Percentiles rank a stretch among this genome's conserved stretches.
These are phyloP conservation scores for Baryphthengus martii DNA, from an alignment of 2,113 vertebrate species.

Conservation along the genomic window DNA sequence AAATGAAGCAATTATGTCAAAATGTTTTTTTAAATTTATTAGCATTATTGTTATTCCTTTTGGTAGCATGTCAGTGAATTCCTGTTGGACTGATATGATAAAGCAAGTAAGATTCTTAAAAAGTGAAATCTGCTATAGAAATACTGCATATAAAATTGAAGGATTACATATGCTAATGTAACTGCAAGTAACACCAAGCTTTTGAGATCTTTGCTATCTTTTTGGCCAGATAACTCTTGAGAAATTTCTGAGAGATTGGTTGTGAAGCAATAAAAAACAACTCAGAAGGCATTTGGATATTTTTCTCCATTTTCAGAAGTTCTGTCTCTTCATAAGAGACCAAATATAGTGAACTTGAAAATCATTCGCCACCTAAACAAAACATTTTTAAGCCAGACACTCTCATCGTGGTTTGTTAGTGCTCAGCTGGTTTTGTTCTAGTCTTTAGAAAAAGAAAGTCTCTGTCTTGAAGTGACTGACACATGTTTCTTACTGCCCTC, in stretches of 20 bases:
- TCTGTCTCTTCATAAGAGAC: neutral
- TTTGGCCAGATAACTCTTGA: neutral
- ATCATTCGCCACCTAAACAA: neutral
- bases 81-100: neutral
- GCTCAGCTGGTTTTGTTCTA: neutral
- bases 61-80: neutral
- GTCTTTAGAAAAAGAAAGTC: neutral
- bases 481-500: neutral
- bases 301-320: neutral
- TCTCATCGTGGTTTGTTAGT: neutral
- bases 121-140: neutral
- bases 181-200: neutral
- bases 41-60: neutral
- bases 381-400: neutral
- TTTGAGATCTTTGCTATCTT: neutral
- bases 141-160: neutral
- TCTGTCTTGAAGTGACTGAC: neutral
- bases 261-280: neutral
- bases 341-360: neutral
- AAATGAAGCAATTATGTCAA: neutral
- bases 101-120: neutral
- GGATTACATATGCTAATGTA: neutral
- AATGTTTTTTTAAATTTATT: neutral
- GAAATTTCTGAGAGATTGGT: neutral
- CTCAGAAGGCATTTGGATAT: neutral